Percentiles rank a stretch among this genome's conserved stretches.
These are phyloP conservation scores for Pyrocoelia pectoralis DNA, from an alignment of 2,888 invertebrate species.

Conservation along the genomic window DNA sequence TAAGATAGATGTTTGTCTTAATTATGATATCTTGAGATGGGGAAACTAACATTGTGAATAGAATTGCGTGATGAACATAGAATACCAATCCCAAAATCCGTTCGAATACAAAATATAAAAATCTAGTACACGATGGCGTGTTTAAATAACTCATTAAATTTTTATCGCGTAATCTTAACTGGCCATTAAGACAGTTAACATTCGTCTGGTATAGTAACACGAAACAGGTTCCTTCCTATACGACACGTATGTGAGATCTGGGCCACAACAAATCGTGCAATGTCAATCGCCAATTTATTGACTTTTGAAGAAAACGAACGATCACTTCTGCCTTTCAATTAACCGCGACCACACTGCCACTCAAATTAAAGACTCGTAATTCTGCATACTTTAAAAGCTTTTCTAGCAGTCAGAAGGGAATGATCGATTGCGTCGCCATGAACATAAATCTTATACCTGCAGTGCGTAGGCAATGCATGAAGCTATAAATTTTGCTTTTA, in stretches of 20 bases:
- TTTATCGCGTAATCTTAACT: not conserved
- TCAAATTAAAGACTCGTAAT: not conserved
- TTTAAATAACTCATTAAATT: slow-evolving; percentile 9
- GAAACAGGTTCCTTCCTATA: slow-evolving; percentile 4
- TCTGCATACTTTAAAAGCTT: not conserved
- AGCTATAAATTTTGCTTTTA: too few relatives aligned
- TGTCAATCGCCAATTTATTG: too few relatives aligned
- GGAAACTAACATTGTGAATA: not conserved
- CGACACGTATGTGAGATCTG: not conserved
- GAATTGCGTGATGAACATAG: slow-evolving; percentile 3
- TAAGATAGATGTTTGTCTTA: slow-evolving; percentile 7
- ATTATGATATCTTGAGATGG: slow-evolving; percentile 7
- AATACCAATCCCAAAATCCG: not conserved
- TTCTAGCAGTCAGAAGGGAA: not conserved
- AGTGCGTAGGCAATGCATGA: too few relatives aligned
- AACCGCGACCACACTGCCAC: not conserved
- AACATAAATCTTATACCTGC: too few relatives aligned
- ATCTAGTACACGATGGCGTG: not conserved
- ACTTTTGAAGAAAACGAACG: too few relatives aligned
- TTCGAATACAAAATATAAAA: not conserved
- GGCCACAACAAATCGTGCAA: too few relatives aligned
- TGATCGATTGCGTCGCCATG: too few relatives aligned
- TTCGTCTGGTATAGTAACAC: not conserved
- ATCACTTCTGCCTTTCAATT: too few relatives aligned
- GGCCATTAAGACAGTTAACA: slow-evolving; percentile 2